phyloP scores from a whole-genome alignment of 2,113 vertebrate genomes.

The Eidolon helvum region DNA sequence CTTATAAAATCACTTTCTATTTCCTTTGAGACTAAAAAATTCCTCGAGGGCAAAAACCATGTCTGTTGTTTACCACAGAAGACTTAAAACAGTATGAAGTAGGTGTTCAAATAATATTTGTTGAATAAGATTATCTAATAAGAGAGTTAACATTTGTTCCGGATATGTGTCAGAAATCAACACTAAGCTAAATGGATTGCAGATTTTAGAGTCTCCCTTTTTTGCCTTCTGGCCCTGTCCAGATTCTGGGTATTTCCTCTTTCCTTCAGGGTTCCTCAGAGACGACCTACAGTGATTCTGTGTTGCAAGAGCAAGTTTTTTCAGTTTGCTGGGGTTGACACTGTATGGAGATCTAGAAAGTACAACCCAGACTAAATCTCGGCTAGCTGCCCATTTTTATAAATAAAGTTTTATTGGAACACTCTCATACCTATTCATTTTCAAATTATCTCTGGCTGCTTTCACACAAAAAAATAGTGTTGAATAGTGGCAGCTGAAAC shows the following conservation, averaged over 20 bases:
- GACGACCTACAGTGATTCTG: not conserved
- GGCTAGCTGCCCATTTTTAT: not conserved
- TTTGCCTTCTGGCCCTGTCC: not conserved
- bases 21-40: not conserved
- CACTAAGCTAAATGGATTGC: no score
- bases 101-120: not conserved
- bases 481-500: not conserved
- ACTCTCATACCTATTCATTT: not conserved
- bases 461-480: not conserved
- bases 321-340: not conserved
- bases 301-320: not conserved
- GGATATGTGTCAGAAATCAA: not conserved
- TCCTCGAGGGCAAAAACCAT: not conserved
- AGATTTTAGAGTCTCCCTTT: not conserved
- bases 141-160: not conserved
- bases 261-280: not conserved
- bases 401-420: slow-evolving; percentile 42
- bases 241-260: not conserved
- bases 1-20: not conserved
- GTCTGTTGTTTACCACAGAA: not conserved
- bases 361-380: not conserved
- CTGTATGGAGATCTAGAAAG: not conserved
- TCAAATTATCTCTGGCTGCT: not conserved
- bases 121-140: not conserved
- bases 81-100: not conserved